A percentile compares a stretch with the other conserved stretches of the same genome.
These are phyloP conservation scores for Gryllus bimaculatus DNA, from an alignment of 1,140 invertebrate species.

Conservation along the genomic window DNA sequence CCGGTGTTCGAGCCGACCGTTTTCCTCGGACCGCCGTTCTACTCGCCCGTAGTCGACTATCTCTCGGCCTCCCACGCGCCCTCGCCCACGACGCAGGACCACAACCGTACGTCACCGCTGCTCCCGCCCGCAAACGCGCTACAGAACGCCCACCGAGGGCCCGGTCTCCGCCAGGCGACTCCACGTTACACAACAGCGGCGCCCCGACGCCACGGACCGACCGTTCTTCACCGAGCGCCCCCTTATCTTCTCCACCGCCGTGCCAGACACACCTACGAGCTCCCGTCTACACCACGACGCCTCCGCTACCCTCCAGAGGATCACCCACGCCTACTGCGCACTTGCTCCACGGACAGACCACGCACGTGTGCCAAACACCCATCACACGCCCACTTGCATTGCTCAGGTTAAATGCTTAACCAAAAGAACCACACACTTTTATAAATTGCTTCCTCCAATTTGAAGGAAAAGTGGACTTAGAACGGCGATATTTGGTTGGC, in stretches of 20 bases:
- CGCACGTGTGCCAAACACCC: too few relatives aligned
- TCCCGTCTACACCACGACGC: too few relatives aligned
- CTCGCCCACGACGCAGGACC: neutral
- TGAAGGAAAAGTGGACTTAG: neutral
- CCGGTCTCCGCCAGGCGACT: neutral
- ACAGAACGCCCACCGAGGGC: constrained; percentile 1
- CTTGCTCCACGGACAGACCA: too few relatives aligned
- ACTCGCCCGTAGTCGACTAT: neutral
- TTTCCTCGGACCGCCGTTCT: neutral
- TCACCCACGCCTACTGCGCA: too few relatives aligned
- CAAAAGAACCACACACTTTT: too few relatives aligned
- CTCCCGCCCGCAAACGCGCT: neutral
- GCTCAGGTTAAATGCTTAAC: too few relatives aligned
- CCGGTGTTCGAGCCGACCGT: neutral
- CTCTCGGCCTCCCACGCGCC: neutral
- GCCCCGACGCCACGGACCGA: neutral
- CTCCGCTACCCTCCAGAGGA: too few relatives aligned
- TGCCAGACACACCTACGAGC: neutral
- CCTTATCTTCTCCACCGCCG: neutral
- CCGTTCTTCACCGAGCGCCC: neutral
- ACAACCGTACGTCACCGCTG: neutral
- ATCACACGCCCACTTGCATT: too few relatives aligned
- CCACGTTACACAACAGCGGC: neutral
- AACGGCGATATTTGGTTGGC: too few relatives aligned
- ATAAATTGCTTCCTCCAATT: neutral